Evolutionary conservation across 2,888 invertebrate genomes (phyloP).

Genomic region (Protula sp.): DNA sequence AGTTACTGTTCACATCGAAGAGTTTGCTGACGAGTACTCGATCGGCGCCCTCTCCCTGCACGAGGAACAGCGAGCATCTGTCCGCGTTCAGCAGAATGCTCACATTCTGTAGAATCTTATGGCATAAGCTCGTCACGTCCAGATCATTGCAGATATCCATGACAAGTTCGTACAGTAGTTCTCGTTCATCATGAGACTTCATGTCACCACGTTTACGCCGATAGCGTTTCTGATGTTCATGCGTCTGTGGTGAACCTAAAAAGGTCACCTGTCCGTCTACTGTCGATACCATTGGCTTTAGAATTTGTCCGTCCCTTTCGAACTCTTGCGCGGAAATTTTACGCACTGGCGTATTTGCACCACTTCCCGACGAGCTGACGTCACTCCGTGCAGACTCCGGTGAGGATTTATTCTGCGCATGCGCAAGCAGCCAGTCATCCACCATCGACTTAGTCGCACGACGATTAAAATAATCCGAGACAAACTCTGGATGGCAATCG

Average conservation of each 20-base stretch:
- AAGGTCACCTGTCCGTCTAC: constrained; percentile 93
- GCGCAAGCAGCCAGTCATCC: constrained; percentile 78
- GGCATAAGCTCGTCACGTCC: constrained; percentile 49
- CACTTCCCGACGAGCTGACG: constrained; percentile 64
- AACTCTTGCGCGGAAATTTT: constrained; percentile 94
- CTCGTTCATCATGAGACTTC: constrained; percentile 48
- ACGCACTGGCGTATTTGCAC: constrained; percentile 87
- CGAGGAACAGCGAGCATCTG: constrained; percentile 49
- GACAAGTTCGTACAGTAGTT: constrained; percentile 51
- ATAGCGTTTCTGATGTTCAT: constrained; percentile 46
- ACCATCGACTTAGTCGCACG: constrained; percentile 89
- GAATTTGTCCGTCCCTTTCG: constrained; percentile 74
- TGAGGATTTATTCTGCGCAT: constrained; percentile 39
- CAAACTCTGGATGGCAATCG: constrained; percentile 93
- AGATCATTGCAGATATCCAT: constrained; percentile 52
- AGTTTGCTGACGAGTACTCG: constrained; percentile 60
- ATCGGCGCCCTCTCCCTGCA: constrained; percentile 53
- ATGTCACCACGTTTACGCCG: constrained; percentile 58
- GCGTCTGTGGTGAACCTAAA: constrained; percentile 52
- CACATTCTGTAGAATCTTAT: constrained; percentile 51
- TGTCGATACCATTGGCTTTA: constrained; percentile 82
- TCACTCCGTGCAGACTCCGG: constrained; percentile 15
- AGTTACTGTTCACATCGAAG: constrained; percentile 47
- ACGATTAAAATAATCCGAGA: constrained; percentile 85
- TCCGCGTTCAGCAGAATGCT: constrained; percentile 50